Conservation (phyloP, 2,113 vertebrate genomes). For the Pygathrix nemaeus region DNA sequence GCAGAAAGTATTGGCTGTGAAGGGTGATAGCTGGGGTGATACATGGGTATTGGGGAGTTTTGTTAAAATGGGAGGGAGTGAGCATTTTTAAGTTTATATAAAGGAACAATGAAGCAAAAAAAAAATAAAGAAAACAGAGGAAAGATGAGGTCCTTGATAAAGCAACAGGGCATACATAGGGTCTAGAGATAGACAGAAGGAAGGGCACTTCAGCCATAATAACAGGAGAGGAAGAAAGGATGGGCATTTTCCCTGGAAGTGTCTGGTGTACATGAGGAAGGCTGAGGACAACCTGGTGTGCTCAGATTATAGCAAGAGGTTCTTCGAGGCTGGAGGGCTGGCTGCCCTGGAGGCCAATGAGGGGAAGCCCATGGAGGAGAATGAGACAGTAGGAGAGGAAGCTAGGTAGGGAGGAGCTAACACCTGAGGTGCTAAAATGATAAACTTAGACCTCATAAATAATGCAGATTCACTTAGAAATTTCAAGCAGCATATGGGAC, state of each 20-base stretch:
- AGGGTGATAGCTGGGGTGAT: neutral
- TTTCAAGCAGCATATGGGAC: neutral
- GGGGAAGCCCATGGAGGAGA: neutral
- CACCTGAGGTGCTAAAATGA: accelerated
- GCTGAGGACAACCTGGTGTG: neutral
- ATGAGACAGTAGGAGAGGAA: neutral
- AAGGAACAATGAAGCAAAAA: neutral
- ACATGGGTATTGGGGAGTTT: neutral
- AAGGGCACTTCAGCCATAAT: neutral
- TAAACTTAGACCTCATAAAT: neutral
- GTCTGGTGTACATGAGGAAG: neutral
- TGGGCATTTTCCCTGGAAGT: neutral
- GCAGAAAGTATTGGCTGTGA: neutral
- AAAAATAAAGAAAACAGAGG: neutral
- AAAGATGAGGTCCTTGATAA: neutral
- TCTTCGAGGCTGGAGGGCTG: neutral
- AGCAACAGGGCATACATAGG: neutral
- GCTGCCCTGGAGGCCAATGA: neutral
- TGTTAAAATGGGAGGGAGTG: neutral
- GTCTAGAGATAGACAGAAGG: neutral
- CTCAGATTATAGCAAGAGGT: neutral
- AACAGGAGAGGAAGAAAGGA: neutral
- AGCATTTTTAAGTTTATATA: neutral
- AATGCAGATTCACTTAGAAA: neutral
- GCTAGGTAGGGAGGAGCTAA: neutral